Evolutionary conservation across 2,888 invertebrate species (phyloP), one percentile per base, ranked within the genome.

Genomic region (Pediacus dermestoides): DNA sequence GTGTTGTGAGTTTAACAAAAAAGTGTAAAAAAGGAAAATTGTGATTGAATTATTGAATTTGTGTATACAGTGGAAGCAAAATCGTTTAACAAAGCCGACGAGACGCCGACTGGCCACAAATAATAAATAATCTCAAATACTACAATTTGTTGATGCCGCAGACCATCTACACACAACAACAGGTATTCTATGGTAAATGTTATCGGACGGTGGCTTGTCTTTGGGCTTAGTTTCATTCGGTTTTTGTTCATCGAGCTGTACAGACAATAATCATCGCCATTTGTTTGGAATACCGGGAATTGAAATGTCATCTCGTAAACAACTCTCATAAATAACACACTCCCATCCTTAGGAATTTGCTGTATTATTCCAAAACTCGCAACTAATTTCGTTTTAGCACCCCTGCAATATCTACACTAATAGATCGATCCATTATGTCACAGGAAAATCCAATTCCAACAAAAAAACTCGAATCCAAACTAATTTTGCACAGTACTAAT

Each of bases 41-140:
- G 64, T 64, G 64, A 63, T 9, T 63, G 57, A 61, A 64, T 61
- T 72, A 74, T 74, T 74, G 77, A 76, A 76, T 76, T 76, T 75
- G 57, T 68, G 66, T 77, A 74, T 75, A 72, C 73, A 74, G 74
- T 72, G 68, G 71, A 74, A 73, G 71, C 8, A 74, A 72, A n/a
- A n/a, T n/a, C 74, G 74, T 73, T 73, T 58, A 61, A 62, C 64
- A 63, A 66, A 66, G 68, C 69, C 73, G 77, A 77, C n/a, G n/a
- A n/a, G n/a, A n/a, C 74, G 77, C 77, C 78, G 78, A 75, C 73
- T 71, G 68, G 68, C 59, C n/a, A n/a, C n/a, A 51, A 64, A 70
- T 69, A 72, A 70, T 70, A 50, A 44, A 57, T 72, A 72, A 70
- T 64, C 63, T 60, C 65, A 61, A 61, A 67, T 66, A 70, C 64